These are phyloP conservation scores for Melanargia galathea DNA, from an alignment of 2,888 invertebrate species.

Conservation along the genomic window DNA sequence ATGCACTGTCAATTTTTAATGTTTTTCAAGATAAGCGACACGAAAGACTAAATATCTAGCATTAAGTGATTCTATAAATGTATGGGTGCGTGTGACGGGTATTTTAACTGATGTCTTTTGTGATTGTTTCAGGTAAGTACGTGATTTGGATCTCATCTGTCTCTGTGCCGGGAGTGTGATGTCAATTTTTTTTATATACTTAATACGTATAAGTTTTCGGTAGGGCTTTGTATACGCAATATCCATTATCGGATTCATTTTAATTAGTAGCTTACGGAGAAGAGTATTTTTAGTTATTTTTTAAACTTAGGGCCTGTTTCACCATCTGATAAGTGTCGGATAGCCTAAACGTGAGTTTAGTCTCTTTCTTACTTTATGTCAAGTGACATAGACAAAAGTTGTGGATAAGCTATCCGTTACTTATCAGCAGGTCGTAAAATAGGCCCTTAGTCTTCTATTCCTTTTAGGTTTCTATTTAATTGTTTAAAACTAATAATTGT, in stretches of 20 bases:
- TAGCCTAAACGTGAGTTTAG: too few relatives aligned
- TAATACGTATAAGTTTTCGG: background rate
- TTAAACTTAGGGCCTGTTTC: background rate
- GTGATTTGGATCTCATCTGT: constrained; percentile 26
- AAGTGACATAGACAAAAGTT: too few relatives aligned
- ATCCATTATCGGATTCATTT: too few relatives aligned
- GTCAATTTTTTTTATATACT: background rate
- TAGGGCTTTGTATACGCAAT: too few relatives aligned
- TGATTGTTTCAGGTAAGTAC: constrained; percentile 60
- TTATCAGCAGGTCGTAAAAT: too few relatives aligned
- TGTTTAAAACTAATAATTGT: too few relatives aligned
- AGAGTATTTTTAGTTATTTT: too few relatives aligned
- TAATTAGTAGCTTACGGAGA: too few relatives aligned
- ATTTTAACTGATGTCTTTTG: constrained; percentile 48
- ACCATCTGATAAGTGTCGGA: too few relatives aligned
- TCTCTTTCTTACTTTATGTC: too few relatives aligned
- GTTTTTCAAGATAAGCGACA: constrained; percentile 61
- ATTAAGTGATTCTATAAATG: constrained; percentile 40
- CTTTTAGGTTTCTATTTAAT: background rate
- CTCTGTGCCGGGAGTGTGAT: constrained; percentile 18
- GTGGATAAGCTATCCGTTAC: background rate
- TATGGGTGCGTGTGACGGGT: constrained; percentile 37
- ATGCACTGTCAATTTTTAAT: constrained; percentile 80
- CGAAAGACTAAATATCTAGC: constrained; percentile 53
- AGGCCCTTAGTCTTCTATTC: too few relatives aligned